These are phyloP conservation scores for Carassius auratus DNA, from an alignment of 2,113 vertebrate species.

Conservation along the genomic window DNA sequence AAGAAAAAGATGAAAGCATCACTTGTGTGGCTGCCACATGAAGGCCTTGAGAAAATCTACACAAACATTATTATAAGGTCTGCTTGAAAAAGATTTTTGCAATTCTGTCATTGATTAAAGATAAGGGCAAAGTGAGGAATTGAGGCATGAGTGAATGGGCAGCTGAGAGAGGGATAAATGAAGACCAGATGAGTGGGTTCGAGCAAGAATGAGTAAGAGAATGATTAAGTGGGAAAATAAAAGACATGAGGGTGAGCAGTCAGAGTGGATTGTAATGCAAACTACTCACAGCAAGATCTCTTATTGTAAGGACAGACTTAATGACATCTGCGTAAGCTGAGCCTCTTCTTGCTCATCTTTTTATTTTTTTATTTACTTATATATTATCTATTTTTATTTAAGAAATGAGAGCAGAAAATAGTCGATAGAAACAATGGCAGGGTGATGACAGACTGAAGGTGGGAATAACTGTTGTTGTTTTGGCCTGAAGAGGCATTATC, in stretches of 20 bases:
- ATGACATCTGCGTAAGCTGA: neutral
- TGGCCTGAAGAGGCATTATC: neutral
- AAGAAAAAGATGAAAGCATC: slow-evolving; percentile 18
- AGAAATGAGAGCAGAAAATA: neutral
- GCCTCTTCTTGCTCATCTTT: neutral
- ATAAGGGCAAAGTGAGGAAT: slow-evolving; percentile 14
- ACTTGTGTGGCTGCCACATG: neutral
- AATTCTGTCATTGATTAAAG: slow-evolving; percentile 33
- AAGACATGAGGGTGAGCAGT: neutral
- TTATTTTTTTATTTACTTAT: neutral
- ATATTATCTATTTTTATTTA: neutral
- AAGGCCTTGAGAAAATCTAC: slow-evolving; percentile 11
- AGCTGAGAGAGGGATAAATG: slow-evolving; percentile 20
- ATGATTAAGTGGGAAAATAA: slow-evolving; percentile 29
- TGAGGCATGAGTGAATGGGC: slow-evolving; percentile 13
- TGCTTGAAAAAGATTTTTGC: slow-evolving; percentile 34
- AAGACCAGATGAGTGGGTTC: neutral
- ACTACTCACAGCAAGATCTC: slow-evolving; percentile 17
- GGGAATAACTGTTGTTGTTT: neutral
- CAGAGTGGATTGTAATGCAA: slow-evolving; percentile 14
- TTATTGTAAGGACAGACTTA: slow-evolving; percentile 13
- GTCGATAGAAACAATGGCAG: neutral
- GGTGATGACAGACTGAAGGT: neutral
- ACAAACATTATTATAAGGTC: neutral
- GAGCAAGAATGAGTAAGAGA: neutral